These are phyloP conservation scores for Ahaetulla prasina DNA, from an alignment of 2,113 vertebrate genomes.

Conservation along the genomic window DNA sequence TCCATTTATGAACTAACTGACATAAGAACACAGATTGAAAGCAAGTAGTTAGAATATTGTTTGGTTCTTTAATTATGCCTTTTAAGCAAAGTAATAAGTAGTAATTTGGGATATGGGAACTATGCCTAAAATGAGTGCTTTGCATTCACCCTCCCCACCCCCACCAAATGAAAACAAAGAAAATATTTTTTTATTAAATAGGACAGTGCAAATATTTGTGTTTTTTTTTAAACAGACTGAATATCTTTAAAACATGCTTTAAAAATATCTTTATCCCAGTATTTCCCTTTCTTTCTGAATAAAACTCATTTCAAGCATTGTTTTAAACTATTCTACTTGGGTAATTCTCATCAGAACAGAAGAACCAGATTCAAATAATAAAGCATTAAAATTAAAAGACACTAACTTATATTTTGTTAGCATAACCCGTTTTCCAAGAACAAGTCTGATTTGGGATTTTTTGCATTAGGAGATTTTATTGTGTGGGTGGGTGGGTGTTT, in stretches of 20 bases:
- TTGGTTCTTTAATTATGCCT: conserved; percentile 11
- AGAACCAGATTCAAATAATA: neutral
- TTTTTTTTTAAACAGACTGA: neutral
- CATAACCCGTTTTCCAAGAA: neutral
- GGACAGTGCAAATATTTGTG: neutral
- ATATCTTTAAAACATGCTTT: neutral
- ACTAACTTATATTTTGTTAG: neutral
- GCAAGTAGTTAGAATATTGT: conserved; percentile 32
- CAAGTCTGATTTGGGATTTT: neutral
- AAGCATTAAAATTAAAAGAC: neutral
- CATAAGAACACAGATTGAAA: conserved; percentile 35
- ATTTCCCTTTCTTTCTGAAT: neutral
- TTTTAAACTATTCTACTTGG: neutral
- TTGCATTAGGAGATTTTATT: neutral
- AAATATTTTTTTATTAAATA: neutral
- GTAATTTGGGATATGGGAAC: neutral
- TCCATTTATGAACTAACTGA: conserved; percentile 1
- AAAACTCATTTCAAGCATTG: neutral
- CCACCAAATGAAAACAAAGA: neutral
- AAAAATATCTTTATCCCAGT: neutral
- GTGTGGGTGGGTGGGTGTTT: neutral
- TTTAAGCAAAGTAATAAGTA: neutral
- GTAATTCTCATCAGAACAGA: neutral
- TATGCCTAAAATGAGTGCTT: neutral
- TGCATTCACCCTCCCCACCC: neutral